Evolutionary conservation across 2,888 invertebrate species (phyloP), one percentile per base, ranked within the genome.

Genomic region (Polia nebulosa): DNA sequence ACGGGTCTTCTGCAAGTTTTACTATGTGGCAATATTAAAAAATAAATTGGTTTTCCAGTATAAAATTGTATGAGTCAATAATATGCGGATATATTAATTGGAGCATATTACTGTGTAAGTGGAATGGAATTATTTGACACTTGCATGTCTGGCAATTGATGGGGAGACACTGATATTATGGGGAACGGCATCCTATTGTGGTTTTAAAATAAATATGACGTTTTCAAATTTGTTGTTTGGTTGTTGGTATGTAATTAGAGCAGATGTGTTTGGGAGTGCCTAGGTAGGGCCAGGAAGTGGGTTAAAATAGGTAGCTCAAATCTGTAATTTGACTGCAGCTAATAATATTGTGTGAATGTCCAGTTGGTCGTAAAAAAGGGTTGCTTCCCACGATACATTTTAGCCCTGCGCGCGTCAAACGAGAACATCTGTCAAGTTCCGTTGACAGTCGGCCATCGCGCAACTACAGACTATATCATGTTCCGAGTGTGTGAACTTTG

Each of bases 1-100:
- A 1, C 55, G 34, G 17, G 13, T 13, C n/a, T 78, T 60, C 55
- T 78, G 78, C 7, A 15, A 17, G 1, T 44, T 36, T 22, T 55
- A 5, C 1, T 13, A 2, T 13, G 11, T 22, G 34, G 5, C 4
- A 39, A 1, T 11, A 36, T 27, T 6, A 52, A 45, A 59, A 56
- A 55, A 15, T 22, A 34, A 65, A 77, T 47, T 69, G 45, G 9
- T 51, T 60, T 67, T 51, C 53, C 41, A 44, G 36, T 59, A 36
- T 52, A 63, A 55, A 75, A 78, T 72, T 65, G 78, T 63, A 65
- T 70, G 52, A 52, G 45, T 65, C 51, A 68, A 27, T 61, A 58
- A 52, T 56, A 36, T 60, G 60, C 25, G 25, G 36, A 58, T 58
- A 56, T 36, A 63, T 61, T 78, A 53, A 70, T 64, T 71, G 61